Percentiles rank a stretch among this genome's conserved stretches.
phyloP scores from a whole-genome alignment of 2,797 vertebrate genomes.

The Botia almorhae region DNA sequence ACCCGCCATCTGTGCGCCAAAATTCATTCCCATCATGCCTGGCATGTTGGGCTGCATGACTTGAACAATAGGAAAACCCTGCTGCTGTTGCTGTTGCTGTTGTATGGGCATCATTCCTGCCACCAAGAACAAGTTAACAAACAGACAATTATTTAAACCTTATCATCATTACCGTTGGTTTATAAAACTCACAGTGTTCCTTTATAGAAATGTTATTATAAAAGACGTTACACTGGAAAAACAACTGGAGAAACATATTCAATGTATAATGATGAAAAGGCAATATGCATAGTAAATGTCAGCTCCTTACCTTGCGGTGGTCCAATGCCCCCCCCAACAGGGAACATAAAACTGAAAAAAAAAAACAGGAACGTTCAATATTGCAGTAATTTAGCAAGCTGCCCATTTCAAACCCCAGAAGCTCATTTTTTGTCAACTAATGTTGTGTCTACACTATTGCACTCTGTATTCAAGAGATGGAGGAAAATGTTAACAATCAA shows the following conservation, averaged over 20 bases:
- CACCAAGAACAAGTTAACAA: neutral
- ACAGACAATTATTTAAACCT: neutral
- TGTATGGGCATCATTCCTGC: constrained; percentile 93
- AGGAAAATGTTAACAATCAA: constrained; percentile 23
- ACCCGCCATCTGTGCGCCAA: constrained; percentile 90
- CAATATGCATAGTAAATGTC: neutral
- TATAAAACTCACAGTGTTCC: neutral
- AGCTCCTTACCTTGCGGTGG: constrained; percentile 89
- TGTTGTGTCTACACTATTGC: constrained; percentile 17
- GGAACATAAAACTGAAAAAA: constrained; percentile 90
- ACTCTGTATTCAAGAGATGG: constrained; percentile 26
- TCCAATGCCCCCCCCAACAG: constrained; percentile 88
- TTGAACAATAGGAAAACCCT: constrained; percentile 91
- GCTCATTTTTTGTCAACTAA: neutral
- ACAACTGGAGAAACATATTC: neutral
- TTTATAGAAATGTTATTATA: neutral
- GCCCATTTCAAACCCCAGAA: neutral
- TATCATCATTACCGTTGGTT: neutral
- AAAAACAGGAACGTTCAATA: constrained; percentile 46
- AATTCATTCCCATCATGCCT: constrained; percentile 96
- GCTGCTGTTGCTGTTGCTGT: constrained; percentile 83
- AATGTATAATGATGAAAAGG: neutral
- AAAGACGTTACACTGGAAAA: neutral
- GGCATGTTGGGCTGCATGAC: constrained; percentile 96
- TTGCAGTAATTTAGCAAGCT: neutral